Evolutionary conservation across 2,113 vertebrate species (phyloP), one percentile per base, ranked within the genome.

Genomic region (Stercorarius parasiticus): DNA sequence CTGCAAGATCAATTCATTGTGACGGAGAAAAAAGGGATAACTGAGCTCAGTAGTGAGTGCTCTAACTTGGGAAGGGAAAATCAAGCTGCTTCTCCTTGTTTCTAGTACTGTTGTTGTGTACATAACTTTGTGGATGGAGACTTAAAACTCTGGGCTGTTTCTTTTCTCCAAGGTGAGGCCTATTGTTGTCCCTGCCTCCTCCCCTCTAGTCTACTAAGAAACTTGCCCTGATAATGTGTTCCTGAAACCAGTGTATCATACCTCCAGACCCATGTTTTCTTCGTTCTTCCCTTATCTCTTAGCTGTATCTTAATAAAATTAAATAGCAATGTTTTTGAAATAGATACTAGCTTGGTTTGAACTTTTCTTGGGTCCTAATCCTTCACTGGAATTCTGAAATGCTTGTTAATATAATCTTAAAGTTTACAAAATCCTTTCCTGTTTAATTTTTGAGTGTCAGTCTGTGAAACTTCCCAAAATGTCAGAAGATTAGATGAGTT

Each of bases 391-490:
- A 65, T 80, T 86, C 67, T 88, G 62, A 95, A 92, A 66, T 83
- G 58, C 82, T 86, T 95, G 45, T 56, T 83, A 88, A 40, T 87
- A 29, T 53, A 66, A 82, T 79, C 78, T 64, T 61, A n/a, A 69
- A 66, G 76, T 93, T 93, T 92, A 95, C 22, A 66, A 70, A 92
- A 70, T 56, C 49, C n/a, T 83, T 95, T 94, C 91, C 82, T 92
- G 82, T 81, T 95, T 95, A 86, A 61, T 83, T 92, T 88, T 66
- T 7, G 9, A 88, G 38, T 70, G 55, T 88, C 25, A 66, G 67
- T 65, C 59, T 92, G 64, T 77, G 79, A 80, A 83, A 61, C 30
- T 70, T 90, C 67, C 64, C 71, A 27, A 40, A 92, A 96, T 72
- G 53, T 86, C 79, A 65, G 30, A 73, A 73, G 49, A 58, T 82